Percentiles rank a stretch among this genome's conserved stretches.
These are phyloP conservation scores for Leptobrachium ailaonicum DNA, from an alignment of 2,113 vertebrate species.

Conservation along the genomic window DNA sequence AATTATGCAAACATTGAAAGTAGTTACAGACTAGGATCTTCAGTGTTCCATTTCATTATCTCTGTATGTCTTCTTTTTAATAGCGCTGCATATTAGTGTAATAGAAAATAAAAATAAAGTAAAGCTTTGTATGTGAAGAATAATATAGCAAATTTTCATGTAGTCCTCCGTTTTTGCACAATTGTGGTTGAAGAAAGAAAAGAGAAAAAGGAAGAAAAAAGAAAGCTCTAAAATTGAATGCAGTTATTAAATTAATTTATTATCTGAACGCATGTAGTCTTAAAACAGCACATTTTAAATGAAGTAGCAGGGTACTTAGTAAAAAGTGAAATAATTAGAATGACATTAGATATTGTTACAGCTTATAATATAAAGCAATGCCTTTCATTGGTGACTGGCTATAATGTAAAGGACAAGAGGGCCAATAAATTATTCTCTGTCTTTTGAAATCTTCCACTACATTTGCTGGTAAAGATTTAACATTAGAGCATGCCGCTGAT, in stretches of 20 bases:
- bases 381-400: neutral
- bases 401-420: neutral
- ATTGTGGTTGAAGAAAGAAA: neutral
- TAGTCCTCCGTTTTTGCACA: too few species aligned
- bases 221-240: too few species aligned
- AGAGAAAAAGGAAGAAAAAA: too few species aligned
- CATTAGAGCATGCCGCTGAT: constrained; percentile 26
- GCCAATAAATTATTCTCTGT: neutral
- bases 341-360: neutral
- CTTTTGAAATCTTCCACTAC: neutral
- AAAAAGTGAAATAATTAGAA: neutral
- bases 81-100: too few species aligned
- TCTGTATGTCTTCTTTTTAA: too few species aligned
- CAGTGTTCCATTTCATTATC: too few species aligned
- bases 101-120: too few species aligned
- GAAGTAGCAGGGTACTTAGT: neutral
- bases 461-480: constrained; percentile 25
- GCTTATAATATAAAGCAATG: neutral
- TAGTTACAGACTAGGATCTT: too few species aligned
- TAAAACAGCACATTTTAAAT: neutral
- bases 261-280: neutral
- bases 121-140: too few species aligned
- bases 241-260: neutral
- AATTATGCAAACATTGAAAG: too few species aligned
- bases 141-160: too few species aligned